Conservation (phyloP, 2,113 vertebrate genomes). For the Platichthys stellatus region DNA sequence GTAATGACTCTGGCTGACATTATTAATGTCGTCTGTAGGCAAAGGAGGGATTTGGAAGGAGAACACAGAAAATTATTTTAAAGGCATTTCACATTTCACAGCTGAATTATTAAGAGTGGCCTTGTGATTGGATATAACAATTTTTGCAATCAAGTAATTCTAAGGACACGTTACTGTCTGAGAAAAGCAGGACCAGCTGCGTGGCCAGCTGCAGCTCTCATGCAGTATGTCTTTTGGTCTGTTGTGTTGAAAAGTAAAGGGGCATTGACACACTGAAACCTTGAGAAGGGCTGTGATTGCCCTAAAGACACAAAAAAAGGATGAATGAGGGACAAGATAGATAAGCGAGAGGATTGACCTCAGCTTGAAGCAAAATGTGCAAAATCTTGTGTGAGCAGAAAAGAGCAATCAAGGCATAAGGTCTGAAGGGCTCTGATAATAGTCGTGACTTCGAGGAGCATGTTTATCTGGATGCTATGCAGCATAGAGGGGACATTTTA, state of each 20-base stretch:
- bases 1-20: background rate
- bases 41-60: background rate
- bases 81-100: background rate
- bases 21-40: background rate
- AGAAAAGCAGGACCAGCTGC: background rate
- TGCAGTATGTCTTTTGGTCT: background rate
- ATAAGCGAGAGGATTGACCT: background rate
- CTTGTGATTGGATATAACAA: background rate
- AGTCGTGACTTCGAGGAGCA: background rate
- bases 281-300: background rate
- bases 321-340: slow-evolving; percentile 10
- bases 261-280: too few relatives aligned
- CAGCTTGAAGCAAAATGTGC: background rate
- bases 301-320: background rate
- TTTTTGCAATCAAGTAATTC: slow-evolving; percentile 3
- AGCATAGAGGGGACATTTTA: background rate
- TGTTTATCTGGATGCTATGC: background rate
- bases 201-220: background rate
- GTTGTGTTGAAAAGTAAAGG: background rate
- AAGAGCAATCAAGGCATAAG: background rate
- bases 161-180: background rate
- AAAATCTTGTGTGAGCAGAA: slow-evolving; percentile 1
- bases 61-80: background rate
- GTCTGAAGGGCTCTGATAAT: background rate
- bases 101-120: background rate